Conservation (phyloP, 2,113 vertebrate genomes). For the Aptenodytes patagonicus region DNA sequence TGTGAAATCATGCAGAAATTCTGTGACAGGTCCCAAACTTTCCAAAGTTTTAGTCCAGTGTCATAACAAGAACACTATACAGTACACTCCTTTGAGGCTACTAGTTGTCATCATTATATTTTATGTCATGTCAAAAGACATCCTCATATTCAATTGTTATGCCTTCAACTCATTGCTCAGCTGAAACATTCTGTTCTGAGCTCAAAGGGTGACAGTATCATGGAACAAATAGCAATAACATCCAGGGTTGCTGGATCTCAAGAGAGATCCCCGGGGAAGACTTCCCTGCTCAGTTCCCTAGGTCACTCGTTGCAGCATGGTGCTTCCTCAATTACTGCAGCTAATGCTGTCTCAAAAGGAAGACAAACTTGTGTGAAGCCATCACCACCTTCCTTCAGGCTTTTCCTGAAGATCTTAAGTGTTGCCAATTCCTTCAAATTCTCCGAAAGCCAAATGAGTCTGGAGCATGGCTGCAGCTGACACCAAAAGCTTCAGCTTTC, state of each 20-base stretch:
- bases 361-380: not conserved
- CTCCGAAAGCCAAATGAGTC: not conserved
- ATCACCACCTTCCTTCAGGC: not conserved
- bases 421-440: not conserved
- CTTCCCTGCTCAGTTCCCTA: not conserved
- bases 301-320: not conserved
- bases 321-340: not conserved
- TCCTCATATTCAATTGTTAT: not conserved
- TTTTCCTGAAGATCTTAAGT: not conserved
- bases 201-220: not conserved
- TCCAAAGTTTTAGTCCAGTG: not conserved
- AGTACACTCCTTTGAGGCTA: not conserved
- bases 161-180: not conserved
- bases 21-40: not conserved
- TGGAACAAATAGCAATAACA: not conserved
- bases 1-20: not conserved
- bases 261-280: not conserved
- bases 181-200: constrained; percentile 6
- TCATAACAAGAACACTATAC: not conserved
- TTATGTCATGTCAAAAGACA: not conserved
- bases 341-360: not conserved
- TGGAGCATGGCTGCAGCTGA: not conserved
- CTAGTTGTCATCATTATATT: not conserved
- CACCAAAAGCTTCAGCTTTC: not conserved
- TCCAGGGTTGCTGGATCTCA: not conserved